Base-by-base conservation (phyloP, 2,888 invertebrate genomes). In the Malthinus seriepunctatus region DNA sequence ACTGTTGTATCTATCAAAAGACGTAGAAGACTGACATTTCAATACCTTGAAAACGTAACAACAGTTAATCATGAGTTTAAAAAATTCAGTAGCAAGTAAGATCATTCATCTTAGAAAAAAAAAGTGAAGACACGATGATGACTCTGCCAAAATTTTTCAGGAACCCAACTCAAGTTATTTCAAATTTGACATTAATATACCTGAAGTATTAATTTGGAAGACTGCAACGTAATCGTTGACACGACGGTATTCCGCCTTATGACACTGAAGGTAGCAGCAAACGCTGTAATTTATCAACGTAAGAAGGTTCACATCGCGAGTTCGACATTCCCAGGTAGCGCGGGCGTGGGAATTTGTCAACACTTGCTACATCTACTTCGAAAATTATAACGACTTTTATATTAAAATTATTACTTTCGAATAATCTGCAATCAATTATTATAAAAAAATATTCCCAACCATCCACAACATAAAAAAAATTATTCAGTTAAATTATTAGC, bases 231-330 rank as follows among this genome's bases (percentile, higher is more conserved):
- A 56, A 56, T 61, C 56, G 60, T 61, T 61, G 60, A 61, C 60
- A 61, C 38, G 60, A 49, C 56, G 60, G 60, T 56, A 61, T 61
- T 61, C 39, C 50, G 50, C 60, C 56, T 61, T 61, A 61, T 61
- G 60, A 61, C 60, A 61, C 56, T 61, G 56, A 56, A 61, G 60
- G 60, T 51, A 62, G 49, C 51, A 60, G 42, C 56, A 55, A 56
- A 62, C 63, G 45, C 59, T 64, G 62, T 64, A 60, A 64, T 64
- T 64, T 64, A 64, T 64, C 63, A 64, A 64, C 49, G 58, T 60
- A 53, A 58, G 42, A 53, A 48, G 52, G 52, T 56, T 59, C 46
- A 48, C 59, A 62, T 62, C 60, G 63, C 60, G 60, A 62, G 59
- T 57, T 60, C 60, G 62, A 57, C 59, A 62, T 60, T 62, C 59